A percentile compares a stretch with the other conserved stretches of the same genome.
These are phyloP conservation scores for Peromyscus leucopus DNA, from an alignment of 2,113 vertebrate species.

Conservation along the genomic window DNA sequence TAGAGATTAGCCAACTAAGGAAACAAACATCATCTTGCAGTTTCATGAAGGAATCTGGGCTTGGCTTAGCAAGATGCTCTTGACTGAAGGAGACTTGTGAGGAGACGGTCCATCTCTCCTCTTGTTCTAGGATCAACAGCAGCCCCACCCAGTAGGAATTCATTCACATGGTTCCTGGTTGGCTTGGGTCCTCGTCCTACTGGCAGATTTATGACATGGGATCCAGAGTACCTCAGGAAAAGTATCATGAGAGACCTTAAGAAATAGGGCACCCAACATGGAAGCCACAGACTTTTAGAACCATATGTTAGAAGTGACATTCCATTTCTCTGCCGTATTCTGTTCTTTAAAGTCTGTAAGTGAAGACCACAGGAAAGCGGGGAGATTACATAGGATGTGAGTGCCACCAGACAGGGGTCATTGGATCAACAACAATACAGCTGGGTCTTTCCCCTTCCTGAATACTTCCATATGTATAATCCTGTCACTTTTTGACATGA, in stretches of 20 bases:
- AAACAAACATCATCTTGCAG: background rate
- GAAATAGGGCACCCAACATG: background rate
- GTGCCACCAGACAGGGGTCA: background rate
- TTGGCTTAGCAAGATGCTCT: background rate
- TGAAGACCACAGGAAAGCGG: background rate
- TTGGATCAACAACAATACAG: background rate
- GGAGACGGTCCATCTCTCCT: background rate
- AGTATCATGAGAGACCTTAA: background rate
- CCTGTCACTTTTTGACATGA: background rate
- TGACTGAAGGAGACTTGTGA: background rate
- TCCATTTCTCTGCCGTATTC: background rate
- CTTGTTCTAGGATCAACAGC: background rate
- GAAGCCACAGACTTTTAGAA: constrained; percentile 10
- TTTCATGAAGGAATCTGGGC: background rate
- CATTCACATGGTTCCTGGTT: background rate
- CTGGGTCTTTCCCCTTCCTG: background rate
- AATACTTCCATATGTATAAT: constrained; percentile 2
- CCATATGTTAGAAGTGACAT: background rate
- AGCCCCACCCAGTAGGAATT: background rate
- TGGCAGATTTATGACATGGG: background rate
- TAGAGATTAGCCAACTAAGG: background rate
- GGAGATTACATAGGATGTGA: background rate
- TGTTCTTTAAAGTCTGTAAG: background rate
- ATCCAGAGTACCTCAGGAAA: background rate
- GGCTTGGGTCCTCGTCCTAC: background rate